phyloP scores from a whole-genome alignment of 1,140 invertebrate species.

The Heterodera carotae region DNA sequence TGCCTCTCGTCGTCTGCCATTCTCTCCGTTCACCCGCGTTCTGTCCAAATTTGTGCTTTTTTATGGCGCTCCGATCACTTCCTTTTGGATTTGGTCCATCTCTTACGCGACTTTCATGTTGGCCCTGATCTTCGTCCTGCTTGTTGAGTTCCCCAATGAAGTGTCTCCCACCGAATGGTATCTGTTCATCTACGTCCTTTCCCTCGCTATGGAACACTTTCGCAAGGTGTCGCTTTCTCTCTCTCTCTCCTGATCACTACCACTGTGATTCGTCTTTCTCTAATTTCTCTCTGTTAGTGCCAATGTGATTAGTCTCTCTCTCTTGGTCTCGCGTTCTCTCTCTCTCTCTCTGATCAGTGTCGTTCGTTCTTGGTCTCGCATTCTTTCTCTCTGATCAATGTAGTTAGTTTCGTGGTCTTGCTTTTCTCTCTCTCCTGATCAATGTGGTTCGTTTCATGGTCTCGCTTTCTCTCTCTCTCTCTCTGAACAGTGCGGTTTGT shows the following conservation, averaged over 20 bases:
- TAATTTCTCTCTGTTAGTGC: too few relatives aligned
- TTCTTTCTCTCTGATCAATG: too few relatives aligned
- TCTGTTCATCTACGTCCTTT: slow-evolving; percentile 58
- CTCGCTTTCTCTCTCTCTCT: too few relatives aligned
- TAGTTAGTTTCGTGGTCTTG: too few relatives aligned
- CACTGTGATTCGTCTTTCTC: slow-evolving; percentile 15
- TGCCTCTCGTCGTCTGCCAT: not conserved
- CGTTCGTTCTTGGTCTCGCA: too few relatives aligned
- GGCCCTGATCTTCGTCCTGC: slow-evolving; percentile 85
- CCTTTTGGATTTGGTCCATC: slow-evolving; percentile 97
- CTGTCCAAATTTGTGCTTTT: slow-evolving; percentile 69
- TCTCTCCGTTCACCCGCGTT: slow-evolving; percentile 12
- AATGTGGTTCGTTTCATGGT: too few relatives aligned
- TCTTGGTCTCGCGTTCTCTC: too few relatives aligned
- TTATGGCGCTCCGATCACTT: slow-evolving; percentile 93
- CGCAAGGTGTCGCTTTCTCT: slow-evolving; percentile 51
- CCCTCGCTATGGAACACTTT: slow-evolving; percentile 56
- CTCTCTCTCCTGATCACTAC: not conserved
- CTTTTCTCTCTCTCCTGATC: too few relatives aligned
- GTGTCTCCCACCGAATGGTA: slow-evolving; percentile 50
- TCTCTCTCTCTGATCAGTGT: too few relatives aligned
- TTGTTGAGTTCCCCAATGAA: slow-evolving; percentile 68
- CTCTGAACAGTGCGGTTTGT: too few relatives aligned
- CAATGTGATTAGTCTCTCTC: too few relatives aligned
- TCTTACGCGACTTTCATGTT: slow-evolving; percentile 88